Evolutionary conservation across 2,888 invertebrate genomes (phyloP), one percentile per base, ranked within the genome.

Genomic region (Morpho achilles): DNA sequence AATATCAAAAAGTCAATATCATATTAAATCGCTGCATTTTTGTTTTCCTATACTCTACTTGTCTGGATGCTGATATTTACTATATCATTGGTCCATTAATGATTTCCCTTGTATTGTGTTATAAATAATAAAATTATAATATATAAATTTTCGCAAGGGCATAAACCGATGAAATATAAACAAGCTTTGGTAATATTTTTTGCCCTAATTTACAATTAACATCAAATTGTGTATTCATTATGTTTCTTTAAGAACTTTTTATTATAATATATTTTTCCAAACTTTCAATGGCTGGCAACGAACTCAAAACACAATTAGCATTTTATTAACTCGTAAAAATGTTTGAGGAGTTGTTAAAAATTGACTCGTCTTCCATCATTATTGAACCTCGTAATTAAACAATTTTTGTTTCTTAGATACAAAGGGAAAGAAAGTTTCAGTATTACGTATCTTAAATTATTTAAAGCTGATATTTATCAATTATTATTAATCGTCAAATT

Each of bases 291-390:
- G 46, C 54, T 44, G 23, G 48, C 51, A 60, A 58, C 58, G 50
- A 58, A 58, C 48, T 48, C 58, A 39, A 47, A 60, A 60, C 47
- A 47, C 43, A 57, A 53, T 57, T 57, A 57, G 8, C 57, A 42
- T 53, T 60, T 60, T 10, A 53, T 47, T 40, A 47, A 41, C 41
- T 47, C 9, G 41, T 40, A 47, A 45, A 53, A 32, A 53, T n/a
- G 8, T 32, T 52, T 45, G 39, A 44, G 22, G 16, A 44, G 10
- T 44, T 44, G 32, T n/a, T 2, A 44, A 52, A 45, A 39, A 45
- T 8, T 44, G n/a, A 10, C 32, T 52, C 39, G 44, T 8, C 39
- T 32, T 6, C 44, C n/a, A 23, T 9, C 7, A 48, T 48, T 23
- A 6, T 39, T 8, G 7, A 8, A n/a, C 6, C 32, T 32, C 3